Conservation (phyloP, 2,797 vertebrate species). For the Fistularia commersonii region DNA sequence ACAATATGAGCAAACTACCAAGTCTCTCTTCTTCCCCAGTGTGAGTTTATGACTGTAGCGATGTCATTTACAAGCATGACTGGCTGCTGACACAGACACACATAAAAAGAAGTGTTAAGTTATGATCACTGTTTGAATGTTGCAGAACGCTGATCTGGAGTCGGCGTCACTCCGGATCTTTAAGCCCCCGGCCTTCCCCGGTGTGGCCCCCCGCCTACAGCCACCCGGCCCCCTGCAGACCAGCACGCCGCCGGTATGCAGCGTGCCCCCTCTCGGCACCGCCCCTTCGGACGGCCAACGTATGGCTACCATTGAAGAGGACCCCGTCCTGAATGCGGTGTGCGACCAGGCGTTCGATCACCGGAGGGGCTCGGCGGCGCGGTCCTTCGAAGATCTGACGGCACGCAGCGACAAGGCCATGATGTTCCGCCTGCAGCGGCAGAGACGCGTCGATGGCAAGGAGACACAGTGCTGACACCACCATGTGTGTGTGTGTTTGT, state of each 20-base stretch:
- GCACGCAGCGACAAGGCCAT: slow-evolving; percentile 74
- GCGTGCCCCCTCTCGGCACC: not conserved
- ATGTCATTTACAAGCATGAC: too few species aligned
- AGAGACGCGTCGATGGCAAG: slow-evolving; percentile 82
- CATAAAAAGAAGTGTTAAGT: too few species aligned
- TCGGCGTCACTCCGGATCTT: slow-evolving; percentile 88
- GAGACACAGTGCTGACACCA: slow-evolving; percentile 89
- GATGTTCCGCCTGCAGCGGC: slow-evolving; percentile 77
- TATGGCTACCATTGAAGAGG: slow-evolving; percentile 96
- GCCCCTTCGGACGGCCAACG: slow-evolving; percentile 73
- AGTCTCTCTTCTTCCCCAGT: slow-evolving; percentile 88
- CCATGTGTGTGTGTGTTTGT: too few species aligned
- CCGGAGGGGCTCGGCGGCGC: slow-evolving; percentile 50
- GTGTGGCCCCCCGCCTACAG: slow-evolving; percentile 33
- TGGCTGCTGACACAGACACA: too few species aligned
- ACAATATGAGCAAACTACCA: slow-evolving; percentile 86
- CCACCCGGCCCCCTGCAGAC: slow-evolving; percentile 50
- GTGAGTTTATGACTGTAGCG: slow-evolving; percentile 74
- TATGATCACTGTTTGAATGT: too few species aligned
- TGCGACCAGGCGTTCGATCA: slow-evolving; percentile 84
- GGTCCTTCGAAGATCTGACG: slow-evolving; percentile 93
- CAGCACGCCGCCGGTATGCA: slow-evolving; percentile 48
- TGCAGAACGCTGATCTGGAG: slow-evolving; percentile 91
- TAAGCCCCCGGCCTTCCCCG: slow-evolving; percentile 69
- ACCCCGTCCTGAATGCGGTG: slow-evolving; percentile 82